Base-by-base conservation (phyloP, 2,797 vertebrate species). In the Phoxinus dragarum region DNA sequence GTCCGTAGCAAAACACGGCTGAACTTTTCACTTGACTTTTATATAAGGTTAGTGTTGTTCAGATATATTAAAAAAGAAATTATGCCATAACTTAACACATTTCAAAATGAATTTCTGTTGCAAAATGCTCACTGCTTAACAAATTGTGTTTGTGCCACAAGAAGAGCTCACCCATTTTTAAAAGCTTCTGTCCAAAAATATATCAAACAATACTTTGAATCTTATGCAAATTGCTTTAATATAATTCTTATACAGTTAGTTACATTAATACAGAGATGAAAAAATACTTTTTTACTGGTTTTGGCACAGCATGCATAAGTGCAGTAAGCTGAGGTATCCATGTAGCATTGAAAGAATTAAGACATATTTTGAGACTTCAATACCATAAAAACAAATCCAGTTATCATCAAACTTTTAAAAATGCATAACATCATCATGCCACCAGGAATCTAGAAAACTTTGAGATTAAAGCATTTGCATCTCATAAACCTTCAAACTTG, bases 291-390 rank as follows among this genome's bases (percentile, higher is more conserved):
- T 68, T 8, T 16, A 52, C 21, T 23, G 16, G 34, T 67, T 77
- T 67, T 74, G 75, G 36, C 17, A 75, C 36, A 84, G 64, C 44
- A 77, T 38, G 47, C 36, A 44, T 54, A 44, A 19, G 73, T 77
- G 47, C 34, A 21, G 42, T 67, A 54, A 27, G 6, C 27, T 69
- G 74, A 71, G 74, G 49, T 78, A 77, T 64, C 42, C 34, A 10
- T 56, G 12, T 5, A 19, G 56, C 40, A 66, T 4, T 82, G 6
- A n/a, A 74, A 47, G 8, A 42, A 40, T 47, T 59, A 77, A 42
- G 19, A 56, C 21, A 80, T n/a, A 40, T 61, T 27, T 19, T 6
- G 0, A 77, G 23, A 56, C 31, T 23, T 72, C 2, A 44, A 61
- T n/a, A 19, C 10, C 17, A 61, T 16, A 1, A 16, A 16, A 14